These are phyloP conservation scores for Myrmecobius fasciatus DNA, from an alignment of 2,113 vertebrate genomes.

Conservation along the genomic window DNA sequence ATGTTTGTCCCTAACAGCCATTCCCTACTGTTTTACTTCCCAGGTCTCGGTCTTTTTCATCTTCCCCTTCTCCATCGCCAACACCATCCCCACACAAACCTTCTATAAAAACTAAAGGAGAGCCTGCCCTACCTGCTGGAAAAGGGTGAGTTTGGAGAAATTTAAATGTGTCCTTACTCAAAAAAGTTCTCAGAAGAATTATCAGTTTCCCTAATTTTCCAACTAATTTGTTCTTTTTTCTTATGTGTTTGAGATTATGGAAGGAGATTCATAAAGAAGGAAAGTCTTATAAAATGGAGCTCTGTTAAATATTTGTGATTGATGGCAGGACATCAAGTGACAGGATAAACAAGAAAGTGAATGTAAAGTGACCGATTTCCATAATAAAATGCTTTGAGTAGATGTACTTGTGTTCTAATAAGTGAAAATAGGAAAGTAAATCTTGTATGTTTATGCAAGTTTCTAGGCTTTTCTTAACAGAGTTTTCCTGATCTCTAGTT, in stretches of 20 bases:
- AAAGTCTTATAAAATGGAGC: not conserved
- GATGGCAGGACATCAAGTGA: not conserved
- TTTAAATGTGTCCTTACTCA: not conserved
- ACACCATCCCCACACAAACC: constrained; percentile 90
- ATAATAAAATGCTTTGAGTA: not conserved
- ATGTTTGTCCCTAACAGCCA: not conserved
- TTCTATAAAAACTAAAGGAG: constrained; percentile 89
- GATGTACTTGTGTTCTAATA: not conserved
- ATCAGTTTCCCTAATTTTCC: no score
- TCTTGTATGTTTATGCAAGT: not conserved
- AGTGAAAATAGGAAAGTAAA: not conserved
- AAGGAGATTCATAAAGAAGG: not conserved
- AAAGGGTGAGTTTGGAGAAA: constrained; percentile 87
- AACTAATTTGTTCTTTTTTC: not conserved
- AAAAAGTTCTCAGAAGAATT: not conserved
- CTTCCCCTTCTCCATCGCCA: constrained; percentile 92
- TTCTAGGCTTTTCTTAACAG: not conserved
- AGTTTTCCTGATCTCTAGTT: not conserved
- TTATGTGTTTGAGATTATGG: not conserved
- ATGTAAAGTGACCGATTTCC: not conserved
- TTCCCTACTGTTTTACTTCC: constrained; percentile 5
- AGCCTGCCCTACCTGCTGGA: constrained; percentile 81
- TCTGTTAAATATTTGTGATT: not conserved
- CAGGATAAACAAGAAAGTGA: not conserved
- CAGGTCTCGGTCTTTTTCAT: constrained; percentile 95